Evolutionary conservation across 2,797 vertebrate genomes (phyloP).

Genomic region (Falco novaeseelandiae): DNA sequence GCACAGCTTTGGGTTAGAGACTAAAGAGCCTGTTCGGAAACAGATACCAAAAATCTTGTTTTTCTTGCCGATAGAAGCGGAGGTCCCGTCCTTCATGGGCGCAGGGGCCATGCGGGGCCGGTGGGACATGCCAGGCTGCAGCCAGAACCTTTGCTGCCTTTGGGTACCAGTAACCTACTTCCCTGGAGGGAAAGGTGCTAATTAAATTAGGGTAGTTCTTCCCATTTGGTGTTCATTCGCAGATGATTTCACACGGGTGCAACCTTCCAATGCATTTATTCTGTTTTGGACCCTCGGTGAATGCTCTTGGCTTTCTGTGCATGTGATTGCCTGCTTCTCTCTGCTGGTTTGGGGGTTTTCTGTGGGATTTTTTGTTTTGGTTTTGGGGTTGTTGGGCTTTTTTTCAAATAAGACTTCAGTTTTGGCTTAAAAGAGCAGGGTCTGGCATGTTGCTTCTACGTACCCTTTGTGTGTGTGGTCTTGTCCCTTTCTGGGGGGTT

Average conservation of each 20-base stretch:
- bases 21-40: fast-evolving
- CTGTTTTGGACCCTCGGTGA: fast-evolving
- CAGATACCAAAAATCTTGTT: fast-evolving
- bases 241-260: fast-evolving
- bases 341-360: too few relatives aligned
- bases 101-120: too few relatives aligned
- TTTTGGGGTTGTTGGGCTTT: too few relatives aligned
- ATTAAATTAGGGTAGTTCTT: neutral
- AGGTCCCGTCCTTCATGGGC: neutral
- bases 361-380: too few relatives aligned
- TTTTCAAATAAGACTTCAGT: too few relatives aligned
- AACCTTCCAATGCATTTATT: neutral
- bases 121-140: neutral
- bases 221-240: too few relatives aligned
- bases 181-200: neutral
- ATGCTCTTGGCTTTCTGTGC: fast-evolving
- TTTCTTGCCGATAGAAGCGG: neutral
- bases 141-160: neutral
- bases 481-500: neutral
- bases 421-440: neutral
- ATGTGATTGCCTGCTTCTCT: neutral
- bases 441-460: neutral
- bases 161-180: neutral
- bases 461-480: neutral
- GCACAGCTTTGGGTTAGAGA: neutral